Evolutionary conservation across 2,888 invertebrate species (phyloP).

Genomic region (Seladonia tumulorum): DNA sequence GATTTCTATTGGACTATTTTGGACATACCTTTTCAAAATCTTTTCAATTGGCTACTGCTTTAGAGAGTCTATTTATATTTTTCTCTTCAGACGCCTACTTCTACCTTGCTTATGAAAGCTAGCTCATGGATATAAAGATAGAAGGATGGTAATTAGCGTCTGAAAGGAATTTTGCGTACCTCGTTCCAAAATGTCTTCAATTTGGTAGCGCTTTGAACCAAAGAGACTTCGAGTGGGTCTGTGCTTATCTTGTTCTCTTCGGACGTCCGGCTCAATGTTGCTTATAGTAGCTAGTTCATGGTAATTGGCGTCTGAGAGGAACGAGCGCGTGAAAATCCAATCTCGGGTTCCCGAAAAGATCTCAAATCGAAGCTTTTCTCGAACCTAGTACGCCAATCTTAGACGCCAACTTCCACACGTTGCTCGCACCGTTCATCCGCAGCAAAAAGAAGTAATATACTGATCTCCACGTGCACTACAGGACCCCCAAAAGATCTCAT

Average conservation of each 20-base stretch:
- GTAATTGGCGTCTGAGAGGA: background rate
- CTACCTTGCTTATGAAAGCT: background rate
- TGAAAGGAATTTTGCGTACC: background rate
- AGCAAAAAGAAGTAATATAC: background rate
- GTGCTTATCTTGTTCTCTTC: background rate
- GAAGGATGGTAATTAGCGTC: background rate
- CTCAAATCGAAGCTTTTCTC: background rate
- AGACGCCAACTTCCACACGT: background rate
- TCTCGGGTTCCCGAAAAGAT: too few species aligned
- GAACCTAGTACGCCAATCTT: background rate
- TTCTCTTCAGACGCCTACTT: too few species aligned
- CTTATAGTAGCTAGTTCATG: background rate
- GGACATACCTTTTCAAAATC: too few species aligned
- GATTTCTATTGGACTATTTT: too few species aligned
- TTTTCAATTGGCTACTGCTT: too few species aligned
- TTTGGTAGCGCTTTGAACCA: background rate
- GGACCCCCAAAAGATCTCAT: background rate
- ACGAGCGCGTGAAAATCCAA: background rate
- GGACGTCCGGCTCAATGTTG: background rate
- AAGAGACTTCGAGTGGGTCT: background rate
- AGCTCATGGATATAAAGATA: background rate
- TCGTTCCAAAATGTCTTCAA: background rate
- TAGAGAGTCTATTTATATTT: too few species aligned
- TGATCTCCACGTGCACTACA: background rate
- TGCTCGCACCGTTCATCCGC: background rate